Base-by-base conservation (phyloP, 2,797 vertebrate genomes). In the Tadarida brasiliensis region DNA sequence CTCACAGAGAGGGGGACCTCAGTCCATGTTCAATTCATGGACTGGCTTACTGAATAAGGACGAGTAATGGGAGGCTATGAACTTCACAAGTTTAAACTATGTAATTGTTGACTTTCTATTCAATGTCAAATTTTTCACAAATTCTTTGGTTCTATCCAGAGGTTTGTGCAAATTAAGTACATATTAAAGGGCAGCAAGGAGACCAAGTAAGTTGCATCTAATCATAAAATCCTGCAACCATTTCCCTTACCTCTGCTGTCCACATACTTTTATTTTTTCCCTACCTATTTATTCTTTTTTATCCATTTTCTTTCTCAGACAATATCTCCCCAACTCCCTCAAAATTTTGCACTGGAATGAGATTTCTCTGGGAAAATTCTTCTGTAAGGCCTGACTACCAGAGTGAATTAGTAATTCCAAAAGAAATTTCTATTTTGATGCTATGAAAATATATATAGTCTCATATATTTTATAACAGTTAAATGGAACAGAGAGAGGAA, bases 401-500 rank as follows among this genome's bases (percentile, higher is more conserved):
- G 73, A 94, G 15, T 78, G 16, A 77, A 78, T 90, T 63, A 87
- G 39, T 14, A 65, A 14, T 28, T 91, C 57, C 83, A 94, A 86
- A 93, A 73, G 28, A 83, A 91, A 44, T 8, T 81, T 91, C 33
- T 17, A 1, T 44, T 84, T 81, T 54, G 22, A 65, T 57, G 35
- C 26, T 95, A 70, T 12, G 28, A 71, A 94, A 82, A 73, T 9
- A 49, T 26, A 51, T 7, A 1, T 51, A 8, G 56, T 3, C 61
- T 91, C 9, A 3, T 70, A 7, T 24, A 59, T 67, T 90, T 83
- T 30, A 15, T 16, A 71, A 65, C 67, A 80, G 35, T 28, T 76
- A 65, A 94, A 51, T 44, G 33, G 6, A 78, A 78, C 44, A 67
- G 2, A 49, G 22, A 86, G 3, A 77, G 28, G 56, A 92, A 87